Evolutionary conservation across 2,113 vertebrate species (phyloP).

Genomic region (Xiphias gladius): DNA sequence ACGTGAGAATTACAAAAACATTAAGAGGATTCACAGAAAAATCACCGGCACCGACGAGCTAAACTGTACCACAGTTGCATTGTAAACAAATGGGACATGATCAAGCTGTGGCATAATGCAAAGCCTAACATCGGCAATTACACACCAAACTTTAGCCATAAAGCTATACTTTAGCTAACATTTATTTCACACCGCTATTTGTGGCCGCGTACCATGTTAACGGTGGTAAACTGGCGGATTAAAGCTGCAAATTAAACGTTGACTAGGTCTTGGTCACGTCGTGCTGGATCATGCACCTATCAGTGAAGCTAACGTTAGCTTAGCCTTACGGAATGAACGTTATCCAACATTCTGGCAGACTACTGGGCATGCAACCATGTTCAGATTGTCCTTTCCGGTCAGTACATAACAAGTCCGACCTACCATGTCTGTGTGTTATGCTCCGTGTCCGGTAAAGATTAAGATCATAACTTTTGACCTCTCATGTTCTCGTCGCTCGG

Average conservation of each 20-base stretch:
- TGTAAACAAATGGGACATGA: slow-evolving; percentile 18
- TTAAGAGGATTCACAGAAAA: background rate
- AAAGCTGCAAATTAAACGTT: background rate
- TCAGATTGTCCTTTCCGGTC: fast-evolving
- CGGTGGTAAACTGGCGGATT: background rate
- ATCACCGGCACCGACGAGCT: background rate
- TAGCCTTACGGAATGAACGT: slow-evolving; percentile 19
- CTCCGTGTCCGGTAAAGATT: slow-evolving; percentile 15
- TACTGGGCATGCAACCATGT: fast-evolving
- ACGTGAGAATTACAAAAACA: background rate
- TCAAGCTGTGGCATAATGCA: no score
- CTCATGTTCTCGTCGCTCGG: slow-evolving; percentile 58
- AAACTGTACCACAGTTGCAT: background rate
- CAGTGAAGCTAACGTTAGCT: slow-evolving; percentile 65
- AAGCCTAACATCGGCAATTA: no score
- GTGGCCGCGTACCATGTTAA: no score
- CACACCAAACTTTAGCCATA: no score
- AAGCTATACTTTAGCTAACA: background rate
- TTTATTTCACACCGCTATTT: background rate
- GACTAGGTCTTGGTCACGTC: background rate
- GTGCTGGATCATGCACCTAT: background rate
- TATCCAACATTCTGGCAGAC: fast-evolving
- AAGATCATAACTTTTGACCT: slow-evolving; percentile 75
- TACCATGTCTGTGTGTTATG: slow-evolving; percentile 70
- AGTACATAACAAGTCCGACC: background rate